Conservation (phyloP, 2,888 invertebrate genomes). For the Dione juno region DNA sequence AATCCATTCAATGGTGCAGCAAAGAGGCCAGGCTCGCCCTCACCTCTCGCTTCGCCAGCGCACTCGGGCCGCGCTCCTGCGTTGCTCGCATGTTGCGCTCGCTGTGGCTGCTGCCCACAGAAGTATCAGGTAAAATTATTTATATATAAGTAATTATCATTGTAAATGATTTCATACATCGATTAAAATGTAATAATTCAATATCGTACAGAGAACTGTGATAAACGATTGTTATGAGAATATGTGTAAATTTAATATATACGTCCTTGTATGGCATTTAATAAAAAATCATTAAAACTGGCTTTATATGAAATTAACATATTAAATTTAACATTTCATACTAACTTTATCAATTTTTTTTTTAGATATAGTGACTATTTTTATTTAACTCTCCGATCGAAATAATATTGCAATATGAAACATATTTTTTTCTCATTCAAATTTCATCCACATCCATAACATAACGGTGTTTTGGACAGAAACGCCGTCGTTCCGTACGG, state of each 20-base stretch:
- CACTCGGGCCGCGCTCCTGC: slow-evolving; percentile 90
- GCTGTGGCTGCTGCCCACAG: slow-evolving; percentile 93
- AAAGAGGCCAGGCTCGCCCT: slow-evolving; percentile 94
- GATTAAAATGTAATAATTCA: neutral
- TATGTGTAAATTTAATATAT: too few relatives aligned
- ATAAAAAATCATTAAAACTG: neutral
- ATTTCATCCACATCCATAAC: slow-evolving; percentile 9
- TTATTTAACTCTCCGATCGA: neutral
- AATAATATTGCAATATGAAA: neutral
- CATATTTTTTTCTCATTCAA: neutral
- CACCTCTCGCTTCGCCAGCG: slow-evolving; percentile 93
- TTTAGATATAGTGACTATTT: neutral
- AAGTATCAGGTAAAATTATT: slow-evolving; percentile 89
- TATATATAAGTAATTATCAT: neutral
- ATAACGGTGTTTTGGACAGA: slow-evolving; percentile 60
- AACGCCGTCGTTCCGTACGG: slow-evolving; percentile 73
- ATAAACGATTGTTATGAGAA: too few relatives aligned
- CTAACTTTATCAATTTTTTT: neutral
- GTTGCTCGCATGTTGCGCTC: slow-evolving; percentile 93
- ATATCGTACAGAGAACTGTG: too few relatives aligned
- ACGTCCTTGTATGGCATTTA: too few relatives aligned
- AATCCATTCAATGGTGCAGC: slow-evolving; percentile 97
- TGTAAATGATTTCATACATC: neutral
- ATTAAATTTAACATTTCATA: neutral
- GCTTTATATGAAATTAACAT: neutral